Evolutionary conservation across 2,797 vertebrate species (phyloP).

Genomic region (Pantherophis vulpinus): DNA sequence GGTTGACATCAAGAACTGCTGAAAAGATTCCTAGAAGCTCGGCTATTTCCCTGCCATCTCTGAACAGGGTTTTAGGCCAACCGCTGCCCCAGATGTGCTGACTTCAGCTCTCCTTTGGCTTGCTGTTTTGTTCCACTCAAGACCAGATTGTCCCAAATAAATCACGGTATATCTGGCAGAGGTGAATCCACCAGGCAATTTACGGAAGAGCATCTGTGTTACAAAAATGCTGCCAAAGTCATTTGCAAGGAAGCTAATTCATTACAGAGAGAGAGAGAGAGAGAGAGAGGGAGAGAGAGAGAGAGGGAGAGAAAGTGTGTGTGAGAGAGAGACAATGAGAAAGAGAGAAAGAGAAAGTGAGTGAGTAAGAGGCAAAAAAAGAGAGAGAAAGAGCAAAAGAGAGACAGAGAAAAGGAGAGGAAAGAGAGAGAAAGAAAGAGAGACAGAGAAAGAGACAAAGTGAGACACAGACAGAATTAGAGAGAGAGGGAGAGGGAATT

Average conservation of each 20-base stretch:
- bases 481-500: too few relatives aligned
- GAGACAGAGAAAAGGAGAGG: too few relatives aligned
- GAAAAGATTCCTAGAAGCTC: slow-evolving; percentile 25
- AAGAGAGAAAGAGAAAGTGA: too few relatives aligned
- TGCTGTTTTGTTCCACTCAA: slow-evolving; percentile 45
- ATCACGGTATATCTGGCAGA: slow-evolving; percentile 59
- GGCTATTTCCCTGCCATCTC: slow-evolving; percentile 37
- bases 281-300: slow-evolving; percentile 17
- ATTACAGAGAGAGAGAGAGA: slow-evolving; percentile 41
- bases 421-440: slow-evolving; percentile 10
- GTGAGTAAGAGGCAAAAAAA: too few relatives aligned
- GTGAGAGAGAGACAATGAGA: too few relatives aligned
- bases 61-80: slow-evolving; percentile 53
- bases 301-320: too few relatives aligned
- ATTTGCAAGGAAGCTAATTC: slow-evolving; percentile 59
- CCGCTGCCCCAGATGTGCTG: slow-evolving; percentile 40
- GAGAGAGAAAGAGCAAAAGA: too few relatives aligned
- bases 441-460: slow-evolving; percentile 18
- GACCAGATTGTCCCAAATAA: slow-evolving; percentile 62
- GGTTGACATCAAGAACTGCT: slow-evolving; percentile 57
- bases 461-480: too few relatives aligned
- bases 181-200: slow-evolving; percentile 55
- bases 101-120: slow-evolving; percentile 51
- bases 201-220: slow-evolving; percentile 48
- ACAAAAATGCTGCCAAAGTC: slow-evolving; percentile 37